A percentile compares a stretch with the other conserved stretches of the same genome.
These are phyloP conservation scores for Pseudoatta argentina DNA, from an alignment of 1,140 invertebrate species.

Conservation along the genomic window DNA sequence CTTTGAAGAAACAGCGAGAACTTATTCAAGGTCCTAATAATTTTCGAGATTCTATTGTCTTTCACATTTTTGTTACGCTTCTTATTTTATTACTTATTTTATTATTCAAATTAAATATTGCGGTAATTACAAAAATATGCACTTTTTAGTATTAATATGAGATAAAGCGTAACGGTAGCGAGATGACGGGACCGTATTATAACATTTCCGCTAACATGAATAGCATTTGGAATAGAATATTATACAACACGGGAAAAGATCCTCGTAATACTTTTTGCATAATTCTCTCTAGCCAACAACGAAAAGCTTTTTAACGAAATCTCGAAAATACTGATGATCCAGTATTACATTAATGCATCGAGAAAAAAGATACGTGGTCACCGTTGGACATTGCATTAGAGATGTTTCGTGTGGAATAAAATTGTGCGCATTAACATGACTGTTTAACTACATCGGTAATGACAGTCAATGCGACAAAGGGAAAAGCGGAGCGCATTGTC, in stretches of 20 bases:
- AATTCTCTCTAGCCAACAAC: slow-evolving; percentile 45
- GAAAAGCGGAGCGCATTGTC: slow-evolving; percentile 39
- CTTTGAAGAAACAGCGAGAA: no score
- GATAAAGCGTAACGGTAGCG: slow-evolving; percentile 24
- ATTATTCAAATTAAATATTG: slow-evolving; percentile 19
- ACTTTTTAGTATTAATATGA: slow-evolving; percentile 31
- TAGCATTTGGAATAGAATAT: slow-evolving; percentile 40
- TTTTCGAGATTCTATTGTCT: background rate
- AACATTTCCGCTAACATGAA: slow-evolving; percentile 34
- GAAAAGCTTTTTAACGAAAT: slow-evolving; percentile 56
- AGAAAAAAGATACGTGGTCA: slow-evolving; percentile 2
- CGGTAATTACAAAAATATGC: background rate
- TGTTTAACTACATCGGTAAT: slow-evolving; percentile 61
- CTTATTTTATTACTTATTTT: slow-evolving; percentile 15
- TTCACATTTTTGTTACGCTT: background rate
- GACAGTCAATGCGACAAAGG: slow-evolving; percentile 40
- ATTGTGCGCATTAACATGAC: slow-evolving; percentile 53
- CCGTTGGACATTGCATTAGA: slow-evolving; percentile 33
- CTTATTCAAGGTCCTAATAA: no score
- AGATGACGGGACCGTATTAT: slow-evolving; percentile 30
- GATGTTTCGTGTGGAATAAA: slow-evolving; percentile 49
- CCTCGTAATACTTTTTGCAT: slow-evolving; percentile 53
- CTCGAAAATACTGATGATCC: slow-evolving; percentile 51
- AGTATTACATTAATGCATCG: slow-evolving; percentile 49
- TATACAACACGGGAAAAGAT: slow-evolving; percentile 14